Conservation (phyloP, 2,797 vertebrate genomes). For the Tolypeutes matacus region DNA sequence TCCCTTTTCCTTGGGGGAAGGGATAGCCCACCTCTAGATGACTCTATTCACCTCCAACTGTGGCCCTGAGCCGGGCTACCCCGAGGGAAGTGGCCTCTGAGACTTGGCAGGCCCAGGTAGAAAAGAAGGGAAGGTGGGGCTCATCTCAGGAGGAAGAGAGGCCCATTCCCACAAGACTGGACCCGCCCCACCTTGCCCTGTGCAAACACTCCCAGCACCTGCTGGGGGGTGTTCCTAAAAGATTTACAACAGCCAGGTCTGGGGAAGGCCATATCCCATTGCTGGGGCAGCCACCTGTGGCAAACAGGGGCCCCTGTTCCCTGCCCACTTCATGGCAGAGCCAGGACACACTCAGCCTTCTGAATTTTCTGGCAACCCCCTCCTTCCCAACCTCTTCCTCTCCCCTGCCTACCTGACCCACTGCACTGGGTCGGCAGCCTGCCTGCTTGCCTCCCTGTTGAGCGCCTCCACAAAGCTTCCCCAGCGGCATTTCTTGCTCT, state of each 20-base stretch:
- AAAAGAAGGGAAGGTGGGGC: background rate
- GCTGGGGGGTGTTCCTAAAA: background rate
- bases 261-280: background rate
- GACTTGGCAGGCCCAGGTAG: background rate
- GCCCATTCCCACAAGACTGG: background rate
- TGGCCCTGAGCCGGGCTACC: background rate
- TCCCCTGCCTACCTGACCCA: background rate
- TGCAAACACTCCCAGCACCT: constrained; percentile 7
- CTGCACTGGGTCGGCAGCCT: background rate
- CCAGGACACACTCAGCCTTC: rapidly evolving
- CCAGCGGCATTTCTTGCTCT: rapidly evolving
- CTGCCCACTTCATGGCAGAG: background rate
- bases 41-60: background rate
- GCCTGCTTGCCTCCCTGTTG: background rate
- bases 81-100: constrained; percentile 5
- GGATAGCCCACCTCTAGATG: background rate
- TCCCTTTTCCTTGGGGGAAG: background rate
- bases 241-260: background rate
- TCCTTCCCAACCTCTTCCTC: background rate
- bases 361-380: background rate
- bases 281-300: background rate
- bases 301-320: background rate
- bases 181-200: background rate
- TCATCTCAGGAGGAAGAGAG: background rate
- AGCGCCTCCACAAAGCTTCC: background rate